These are phyloP conservation scores for Etheostoma nigrum DNA, from an alignment of 2,797 vertebrate genomes.

Conservation along the genomic window DNA sequence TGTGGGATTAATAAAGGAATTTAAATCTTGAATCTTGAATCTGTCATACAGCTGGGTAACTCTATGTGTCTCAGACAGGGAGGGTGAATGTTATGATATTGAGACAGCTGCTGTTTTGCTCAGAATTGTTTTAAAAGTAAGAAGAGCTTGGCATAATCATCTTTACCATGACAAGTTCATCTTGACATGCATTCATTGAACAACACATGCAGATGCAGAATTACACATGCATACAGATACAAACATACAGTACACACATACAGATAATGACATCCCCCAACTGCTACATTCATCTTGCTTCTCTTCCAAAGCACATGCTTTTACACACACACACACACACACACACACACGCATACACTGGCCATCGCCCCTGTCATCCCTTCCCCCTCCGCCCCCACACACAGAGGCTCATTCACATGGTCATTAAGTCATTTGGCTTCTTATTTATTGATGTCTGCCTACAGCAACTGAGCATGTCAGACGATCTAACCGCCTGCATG, in stretches of 20 bases:
- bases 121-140: background rate
- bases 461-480: constrained; percentile 63
- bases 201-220: no score
- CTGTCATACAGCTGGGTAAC: background rate
- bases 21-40: no score
- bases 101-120: background rate
- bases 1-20: no score
- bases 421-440: constrained; percentile 80
- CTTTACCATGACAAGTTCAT: background rate
- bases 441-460: constrained; percentile 81
- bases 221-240: background rate
- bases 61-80: background rate
- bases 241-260: background rate
- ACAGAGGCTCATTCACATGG: constrained; percentile 73
- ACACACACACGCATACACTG: constrained; percentile 16
- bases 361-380: constrained; percentile 55
- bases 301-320: background rate
- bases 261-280: constrained; percentile 22
- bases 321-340: constrained; percentile 7
- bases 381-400: constrained; percentile 40
- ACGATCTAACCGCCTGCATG: constrained; percentile 32
- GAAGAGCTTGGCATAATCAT: background rate
- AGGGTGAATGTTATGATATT: background rate
- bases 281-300: constrained; percentile 19
- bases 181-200: background rate